phyloP scores from a whole-genome alignment of 2,113 vertebrate genomes.

The Apus apus region DNA sequence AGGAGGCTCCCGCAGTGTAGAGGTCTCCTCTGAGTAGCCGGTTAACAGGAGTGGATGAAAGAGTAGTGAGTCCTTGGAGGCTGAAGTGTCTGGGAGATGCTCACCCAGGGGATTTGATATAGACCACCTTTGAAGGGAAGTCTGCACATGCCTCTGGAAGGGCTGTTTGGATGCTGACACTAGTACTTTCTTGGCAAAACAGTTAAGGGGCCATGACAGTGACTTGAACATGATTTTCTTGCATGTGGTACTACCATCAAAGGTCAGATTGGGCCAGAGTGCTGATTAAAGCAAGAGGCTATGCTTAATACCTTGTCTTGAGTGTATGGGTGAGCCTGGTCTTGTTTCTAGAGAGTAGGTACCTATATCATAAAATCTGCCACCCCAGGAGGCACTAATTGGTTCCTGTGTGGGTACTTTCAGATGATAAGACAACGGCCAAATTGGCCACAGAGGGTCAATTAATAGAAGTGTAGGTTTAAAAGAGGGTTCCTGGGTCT shows the following conservation, averaged over 20 bases:
- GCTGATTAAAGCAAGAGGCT: not conserved
- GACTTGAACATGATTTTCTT: not conserved
- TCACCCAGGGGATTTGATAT: not conserved
- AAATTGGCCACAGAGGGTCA: not conserved
- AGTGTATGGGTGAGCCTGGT: not conserved
- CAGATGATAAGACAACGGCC: not conserved
- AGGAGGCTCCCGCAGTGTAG: not conserved
- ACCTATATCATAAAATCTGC: not conserved
- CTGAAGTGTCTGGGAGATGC: not conserved
- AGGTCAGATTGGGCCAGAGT: not conserved
- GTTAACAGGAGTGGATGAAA: not conserved
- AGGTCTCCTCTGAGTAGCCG: not conserved
- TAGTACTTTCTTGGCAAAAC: not conserved
- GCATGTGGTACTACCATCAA: not conserved
- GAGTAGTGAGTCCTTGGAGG: not conserved
- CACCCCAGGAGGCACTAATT: not conserved
- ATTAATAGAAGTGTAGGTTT: not conserved
- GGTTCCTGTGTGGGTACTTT: not conserved
- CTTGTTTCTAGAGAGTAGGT: not conserved
- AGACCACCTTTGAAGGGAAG: not conserved
- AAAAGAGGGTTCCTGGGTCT: constrained; percentile 11
- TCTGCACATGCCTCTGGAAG: not conserved
- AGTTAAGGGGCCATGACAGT: not conserved
- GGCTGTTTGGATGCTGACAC: rapidly evolving
- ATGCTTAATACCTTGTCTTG: not conserved